Percentiles rank a stretch among this genome's conserved stretches.
phyloP scores from a whole-genome alignment of 2,113 vertebrate species.

The Melanocharis versteri region DNA sequence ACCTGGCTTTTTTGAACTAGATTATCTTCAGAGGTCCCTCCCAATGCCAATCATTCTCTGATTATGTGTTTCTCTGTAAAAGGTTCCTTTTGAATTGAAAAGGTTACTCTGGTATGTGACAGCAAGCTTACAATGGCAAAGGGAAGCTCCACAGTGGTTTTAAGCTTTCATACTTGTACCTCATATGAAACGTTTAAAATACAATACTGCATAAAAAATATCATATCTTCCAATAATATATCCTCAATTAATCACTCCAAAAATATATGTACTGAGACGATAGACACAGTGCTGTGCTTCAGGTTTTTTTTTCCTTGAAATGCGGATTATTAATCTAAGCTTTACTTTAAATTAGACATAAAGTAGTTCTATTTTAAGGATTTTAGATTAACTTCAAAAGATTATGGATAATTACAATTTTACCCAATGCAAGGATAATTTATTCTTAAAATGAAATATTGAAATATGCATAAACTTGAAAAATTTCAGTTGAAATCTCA shows the following conservation, averaged over 20 bases:
- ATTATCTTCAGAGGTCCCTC: background rate
- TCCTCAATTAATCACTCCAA: background rate
- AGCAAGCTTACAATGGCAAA: background rate
- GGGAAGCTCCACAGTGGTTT: background rate
- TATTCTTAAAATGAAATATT: slow-evolving; percentile 32
- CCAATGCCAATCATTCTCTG: background rate
- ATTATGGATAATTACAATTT: slow-evolving; percentile 41
- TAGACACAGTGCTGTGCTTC: background rate
- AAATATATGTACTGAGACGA: background rate
- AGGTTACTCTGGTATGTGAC: background rate
- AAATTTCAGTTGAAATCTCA: slow-evolving; percentile 29
- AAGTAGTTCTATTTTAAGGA: slow-evolving; percentile 57
- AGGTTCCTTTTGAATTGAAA: background rate
- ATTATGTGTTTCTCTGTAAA: background rate
- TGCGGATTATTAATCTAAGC: slow-evolving; percentile 17
- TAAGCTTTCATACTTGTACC: background rate
- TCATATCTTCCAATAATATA: background rate
- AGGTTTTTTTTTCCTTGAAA: slow-evolving; percentile 11
- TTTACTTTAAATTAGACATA: slow-evolving; percentile 41
- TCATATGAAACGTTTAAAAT: background rate
- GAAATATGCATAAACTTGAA: slow-evolving; percentile 2
- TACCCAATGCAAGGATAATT: slow-evolving; percentile 23
- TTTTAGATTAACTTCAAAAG: slow-evolving; percentile 41
- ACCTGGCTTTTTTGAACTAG: background rate
- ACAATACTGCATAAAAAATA: background rate